These are phyloP conservation scores for Panthera leo DNA, from an alignment of 2,113 vertebrate genomes.

Conservation along the genomic window DNA sequence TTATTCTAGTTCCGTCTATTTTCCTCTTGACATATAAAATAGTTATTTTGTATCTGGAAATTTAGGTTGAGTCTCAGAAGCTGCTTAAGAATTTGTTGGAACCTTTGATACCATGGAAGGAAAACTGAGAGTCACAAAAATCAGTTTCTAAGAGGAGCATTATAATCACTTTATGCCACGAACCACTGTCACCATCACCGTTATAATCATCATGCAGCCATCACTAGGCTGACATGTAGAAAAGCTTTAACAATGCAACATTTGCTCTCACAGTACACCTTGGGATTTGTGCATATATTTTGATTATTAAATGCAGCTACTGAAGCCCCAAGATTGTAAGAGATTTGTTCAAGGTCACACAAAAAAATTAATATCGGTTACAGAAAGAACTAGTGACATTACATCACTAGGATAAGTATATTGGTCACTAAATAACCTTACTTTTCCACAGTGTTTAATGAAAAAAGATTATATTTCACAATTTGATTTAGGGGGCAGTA, in stretches of 20 bases:
- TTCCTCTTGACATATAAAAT: not conserved
- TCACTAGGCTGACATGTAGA: not conserved
- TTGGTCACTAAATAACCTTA: not conserved
- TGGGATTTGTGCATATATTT: not conserved
- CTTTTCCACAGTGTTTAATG: not conserved
- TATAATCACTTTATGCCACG: not conserved
- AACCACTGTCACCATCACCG: not conserved
- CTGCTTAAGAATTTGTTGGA: not conserved
- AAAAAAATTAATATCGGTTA: not conserved
- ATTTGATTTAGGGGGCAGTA: not conserved
- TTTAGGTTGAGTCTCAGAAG: conserved; percentile 9
- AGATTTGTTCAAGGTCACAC: not conserved
- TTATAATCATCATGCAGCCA: not conserved
- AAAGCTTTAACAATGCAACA: not conserved
- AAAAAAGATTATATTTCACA: not conserved
- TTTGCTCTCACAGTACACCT: not conserved
- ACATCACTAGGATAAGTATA: not conserved
- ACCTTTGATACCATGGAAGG: not conserved
- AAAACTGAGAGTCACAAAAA: not conserved
- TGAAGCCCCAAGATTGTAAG: not conserved
- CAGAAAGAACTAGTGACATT: not conserved
- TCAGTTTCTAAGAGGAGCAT: not conserved
- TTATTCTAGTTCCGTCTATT: not conserved
- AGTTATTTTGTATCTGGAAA: conserved; percentile 21
- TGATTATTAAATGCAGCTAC: not conserved